Conservation (phyloP, 2,888 invertebrate genomes). For the Lasioglossum oenotherae region DNA sequence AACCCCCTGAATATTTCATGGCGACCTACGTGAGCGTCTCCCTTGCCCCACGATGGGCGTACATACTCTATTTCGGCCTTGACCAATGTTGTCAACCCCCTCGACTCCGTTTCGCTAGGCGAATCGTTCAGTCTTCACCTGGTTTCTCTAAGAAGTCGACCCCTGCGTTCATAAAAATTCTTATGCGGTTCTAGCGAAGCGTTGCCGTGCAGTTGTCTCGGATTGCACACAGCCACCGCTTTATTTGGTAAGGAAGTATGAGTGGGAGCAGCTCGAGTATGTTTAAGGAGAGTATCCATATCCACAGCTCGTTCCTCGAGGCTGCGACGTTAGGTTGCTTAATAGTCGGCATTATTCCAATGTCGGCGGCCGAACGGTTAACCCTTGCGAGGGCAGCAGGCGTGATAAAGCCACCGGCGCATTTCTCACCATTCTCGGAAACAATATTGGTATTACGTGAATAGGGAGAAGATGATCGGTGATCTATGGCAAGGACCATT, state of each 20-base stretch:
- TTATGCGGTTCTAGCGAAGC: background rate
- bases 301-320: slow-evolving; percentile 44
- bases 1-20: slow-evolving; percentile 56
- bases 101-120: background rate
- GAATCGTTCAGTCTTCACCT: background rate
- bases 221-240: background rate
- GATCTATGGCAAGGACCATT: slow-evolving; percentile 59
- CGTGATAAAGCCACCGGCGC: slow-evolving; percentile 64
- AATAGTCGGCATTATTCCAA: slow-evolving; percentile 73
- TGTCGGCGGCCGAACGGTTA: slow-evolving; percentile 64
- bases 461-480: slow-evolving; percentile 46
- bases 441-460: slow-evolving; percentile 67
- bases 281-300: background rate
- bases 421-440: slow-evolving; percentile 71
- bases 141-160: background rate
- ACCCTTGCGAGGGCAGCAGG: slow-evolving; percentile 61
- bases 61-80: slow-evolving; percentile 1
- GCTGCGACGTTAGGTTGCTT: slow-evolving; percentile 66
- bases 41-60: slow-evolving; percentile 11
- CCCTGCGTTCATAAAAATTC: background rate
- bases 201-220: background rate
- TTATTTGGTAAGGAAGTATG: background rate
- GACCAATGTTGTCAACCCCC: background rate
- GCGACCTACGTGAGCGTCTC: slow-evolving; percentile 33
- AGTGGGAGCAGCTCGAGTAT: background rate